Conservation (phyloP, 1,140 invertebrate genomes). For the Pygmarrhopalites habei region DNA sequence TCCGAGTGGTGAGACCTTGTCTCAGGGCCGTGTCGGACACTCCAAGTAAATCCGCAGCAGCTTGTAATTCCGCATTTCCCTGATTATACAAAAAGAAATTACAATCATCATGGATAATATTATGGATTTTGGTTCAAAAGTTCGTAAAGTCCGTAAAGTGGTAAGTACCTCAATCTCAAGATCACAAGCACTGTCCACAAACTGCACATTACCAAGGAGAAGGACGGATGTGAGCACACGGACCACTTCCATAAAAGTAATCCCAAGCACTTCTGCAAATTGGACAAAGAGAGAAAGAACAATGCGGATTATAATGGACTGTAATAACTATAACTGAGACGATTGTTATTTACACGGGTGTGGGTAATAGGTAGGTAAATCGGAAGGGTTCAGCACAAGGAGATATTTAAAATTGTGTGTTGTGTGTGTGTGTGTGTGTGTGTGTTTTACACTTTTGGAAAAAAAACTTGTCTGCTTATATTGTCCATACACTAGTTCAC, state of each 20-base stretch:
- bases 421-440: no score
- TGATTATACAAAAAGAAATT: constrained; percentile 5
- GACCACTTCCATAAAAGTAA: constrained; percentile 88
- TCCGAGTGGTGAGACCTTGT: constrained; percentile 72
- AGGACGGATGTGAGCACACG: constrained; percentile 82
- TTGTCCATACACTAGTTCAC: no score
- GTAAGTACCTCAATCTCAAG: constrained; percentile 63
- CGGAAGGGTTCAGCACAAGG: no score
- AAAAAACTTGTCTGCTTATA: no score
- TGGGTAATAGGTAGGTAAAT: no score
- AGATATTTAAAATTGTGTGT: no score
- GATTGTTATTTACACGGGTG: no score
- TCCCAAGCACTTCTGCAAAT: constrained; percentile 69
- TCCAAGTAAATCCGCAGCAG: constrained; percentile 74
- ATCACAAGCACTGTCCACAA: constrained; percentile 62
- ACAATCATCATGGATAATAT: constrained; percentile 3
- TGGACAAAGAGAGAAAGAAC: no score
- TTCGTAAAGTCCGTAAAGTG: background rate
- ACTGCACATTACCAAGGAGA: constrained; percentile 82
- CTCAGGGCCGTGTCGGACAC: constrained; percentile 68
- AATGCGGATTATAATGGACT: no score
- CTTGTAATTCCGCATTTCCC: constrained; percentile 63
- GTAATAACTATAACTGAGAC: no score
- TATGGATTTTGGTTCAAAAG: no score
- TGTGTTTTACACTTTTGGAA: no score